phyloP scores from a whole-genome alignment of 2,113 vertebrate genomes.

The Pheucticus melanocephalus region DNA sequence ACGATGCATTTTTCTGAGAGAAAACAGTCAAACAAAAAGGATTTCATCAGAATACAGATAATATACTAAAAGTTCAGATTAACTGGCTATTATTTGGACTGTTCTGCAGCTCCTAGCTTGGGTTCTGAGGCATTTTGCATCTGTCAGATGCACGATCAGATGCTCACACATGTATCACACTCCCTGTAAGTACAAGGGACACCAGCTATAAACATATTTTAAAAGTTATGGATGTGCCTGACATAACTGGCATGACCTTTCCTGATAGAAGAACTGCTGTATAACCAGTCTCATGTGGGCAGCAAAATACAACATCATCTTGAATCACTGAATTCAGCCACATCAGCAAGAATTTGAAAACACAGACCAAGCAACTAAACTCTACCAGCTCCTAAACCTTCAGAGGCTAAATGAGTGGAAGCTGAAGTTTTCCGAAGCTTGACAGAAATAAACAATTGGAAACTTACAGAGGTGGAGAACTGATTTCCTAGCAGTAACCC shows the following conservation, averaged over 20 bases:
- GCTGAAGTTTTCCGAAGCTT: not conserved
- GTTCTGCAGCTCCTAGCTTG: not conserved
- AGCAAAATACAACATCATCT: not conserved
- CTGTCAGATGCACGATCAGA: not conserved
- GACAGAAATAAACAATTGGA: not conserved
- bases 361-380: not conserved
- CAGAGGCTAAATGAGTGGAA: not conserved
- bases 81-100: not conserved
- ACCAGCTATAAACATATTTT: conserved; percentile 19
- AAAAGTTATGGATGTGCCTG: conserved; percentile 30
- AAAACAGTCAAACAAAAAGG: not conserved
- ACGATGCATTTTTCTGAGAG: not conserved
- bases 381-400: not conserved
- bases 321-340: not conserved
- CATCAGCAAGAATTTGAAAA: conserved; percentile 12
- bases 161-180: not conserved
- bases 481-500: not conserved
- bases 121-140: not conserved
- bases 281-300: conserved; percentile 13
- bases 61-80: not conserved
- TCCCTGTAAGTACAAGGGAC: not conserved
- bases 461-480: not conserved
- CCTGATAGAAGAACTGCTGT: conserved; percentile 22
- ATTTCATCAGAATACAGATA: not conserved
- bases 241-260: conserved; percentile 21